Percentiles rank a stretch among this genome's conserved stretches.
Evolutionary conservation across 1,140 invertebrate genomes (phyloP).

Genomic region (Cydia pomonella): DNA sequence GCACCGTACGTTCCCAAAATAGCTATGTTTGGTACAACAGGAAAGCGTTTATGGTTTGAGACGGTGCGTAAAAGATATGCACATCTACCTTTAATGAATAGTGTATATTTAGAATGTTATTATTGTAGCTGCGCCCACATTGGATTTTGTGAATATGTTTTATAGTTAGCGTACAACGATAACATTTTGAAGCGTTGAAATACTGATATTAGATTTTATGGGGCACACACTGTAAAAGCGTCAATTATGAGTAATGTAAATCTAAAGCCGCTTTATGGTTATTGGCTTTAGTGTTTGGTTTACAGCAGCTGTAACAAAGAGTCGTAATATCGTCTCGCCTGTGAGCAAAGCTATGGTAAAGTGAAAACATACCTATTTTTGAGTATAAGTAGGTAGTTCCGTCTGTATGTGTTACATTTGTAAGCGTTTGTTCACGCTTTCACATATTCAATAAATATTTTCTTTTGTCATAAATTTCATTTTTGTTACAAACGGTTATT

Average conservation of each 20-base stretch:
- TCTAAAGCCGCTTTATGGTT: not conserved
- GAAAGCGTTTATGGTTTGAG: conserved; percentile 28
- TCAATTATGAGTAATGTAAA: not conserved
- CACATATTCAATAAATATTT: too few relatives aligned
- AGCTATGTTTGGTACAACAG: conserved; percentile 21
- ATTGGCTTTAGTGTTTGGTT: conserved; percentile 7
- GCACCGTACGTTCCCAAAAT: conserved; percentile 19
- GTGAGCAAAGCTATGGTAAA: not conserved
- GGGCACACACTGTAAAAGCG: not conserved
- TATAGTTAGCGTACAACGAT: conserved; percentile 2
- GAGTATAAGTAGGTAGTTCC: not conserved
- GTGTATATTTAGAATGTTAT: conserved; percentile 28
- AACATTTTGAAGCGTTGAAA: conserved; percentile 18
- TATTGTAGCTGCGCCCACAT: not conserved
- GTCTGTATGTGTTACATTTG: too few relatives aligned
- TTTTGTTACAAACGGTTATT: too few relatives aligned
- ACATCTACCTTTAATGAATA: conserved; percentile 35
- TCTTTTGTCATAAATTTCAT: too few relatives aligned
- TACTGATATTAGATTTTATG: conserved; percentile 10
- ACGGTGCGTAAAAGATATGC: conserved; percentile 23
- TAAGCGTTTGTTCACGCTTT: too few relatives aligned
- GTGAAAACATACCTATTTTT: not conserved
- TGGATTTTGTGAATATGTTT: conserved; percentile 4
- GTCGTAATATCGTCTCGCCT: not conserved
- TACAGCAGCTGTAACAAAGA: not conserved